Base-by-base conservation (phyloP, 2,797 vertebrate species). In the Masticophis lateralis region DNA sequence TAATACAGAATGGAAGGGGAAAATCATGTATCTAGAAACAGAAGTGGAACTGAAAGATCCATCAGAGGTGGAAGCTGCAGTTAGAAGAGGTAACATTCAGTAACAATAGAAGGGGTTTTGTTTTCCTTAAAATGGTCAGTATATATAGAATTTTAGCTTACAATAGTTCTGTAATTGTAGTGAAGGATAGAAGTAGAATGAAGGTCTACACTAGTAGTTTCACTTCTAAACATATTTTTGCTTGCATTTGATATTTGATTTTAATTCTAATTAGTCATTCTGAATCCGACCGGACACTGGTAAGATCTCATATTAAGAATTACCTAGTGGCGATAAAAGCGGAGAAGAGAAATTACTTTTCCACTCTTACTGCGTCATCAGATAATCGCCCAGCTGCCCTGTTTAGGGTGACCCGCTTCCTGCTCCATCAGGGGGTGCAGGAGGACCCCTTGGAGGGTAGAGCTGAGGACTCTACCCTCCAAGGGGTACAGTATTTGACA, bases 61-160 rank as follows among this genome's bases (percentile, higher is more conserved):
- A 3, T 83, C 28, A n/a, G 28, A 94, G 13, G 96, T 95, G 56
- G 95, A 95, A 47, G 37, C 32, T 55, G 93, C 94, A 94, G 92
- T 96, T 47, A 83, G 25, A 27, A 93, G 59, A 95, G 95, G 96
- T 95, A 92, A 91, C 20, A 51, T 5, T 28, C 57, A 66, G 25
- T 28, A 28, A 20, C 27, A 16, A 14, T 43, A 37, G 18, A 79
- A 43, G 1, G 8, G 69, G 3, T 79, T 79, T 79, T 22, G 0
- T 22, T 20, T 22, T 20, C 18, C 18, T 27, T 20, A 55, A 14
- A 56, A 91, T 0, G 3, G 43, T 57, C 12, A 53, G 20, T 63
- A 7, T 53, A 60, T 11, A 27, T 61, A 32, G 43, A 53, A n/a
- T 86, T 86, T 28, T 59, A 86, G 37, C 27, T 60, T 61, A 27